Base-by-base conservation (phyloP, 1,140 invertebrate species). In the Drosophila subobscura region DNA sequence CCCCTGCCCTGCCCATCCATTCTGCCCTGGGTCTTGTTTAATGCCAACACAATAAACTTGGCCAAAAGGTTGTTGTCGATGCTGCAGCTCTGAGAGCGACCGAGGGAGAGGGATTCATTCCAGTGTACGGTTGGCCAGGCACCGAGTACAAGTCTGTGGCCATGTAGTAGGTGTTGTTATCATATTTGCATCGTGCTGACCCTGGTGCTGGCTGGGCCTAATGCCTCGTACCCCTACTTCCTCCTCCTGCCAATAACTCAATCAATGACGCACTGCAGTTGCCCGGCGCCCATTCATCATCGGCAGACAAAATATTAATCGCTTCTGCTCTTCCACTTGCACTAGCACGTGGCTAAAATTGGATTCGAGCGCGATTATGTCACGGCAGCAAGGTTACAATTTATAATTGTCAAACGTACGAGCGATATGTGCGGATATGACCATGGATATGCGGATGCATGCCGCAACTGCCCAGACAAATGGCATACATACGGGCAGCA, bases 161-260 rank as follows among this genome's bases (percentile, higher is more conserved):
- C 81, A 86, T 85, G 80, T 85, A 57, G 80, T 80, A 84, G 81
- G 80, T 84, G 80, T 80, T 84, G 72, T 79, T 77, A 84, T 84
- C 81, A 79, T 59, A 84, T 84, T 84, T 85, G 80, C 77, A 79
- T 83, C 46, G 47, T 41, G 16, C 16, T 25, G 20, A n/a, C 27
- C n/a, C 25, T 33, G 40, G n/a, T 12, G 4, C 29, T 14, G 29
- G 8, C 2, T 47, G 23, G 1, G 20, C 1, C 42, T 20, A 7
- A 10, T 33, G 3, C 29, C 4, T 2, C n/a, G 23, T 20, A 8
- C 56, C 14, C 33, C 27, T 3, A 3, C 67, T 14, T 10, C 10
- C 16, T 22, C 6, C 40, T 25, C 27, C 33, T 72, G 64, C 77
- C 73, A 86, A 88, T 88, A 85, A 85, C 81, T 85, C 81, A 85